phyloP scores from a whole-genome alignment of 1,140 invertebrate genomes.

The Drosophila simulans region DNA sequence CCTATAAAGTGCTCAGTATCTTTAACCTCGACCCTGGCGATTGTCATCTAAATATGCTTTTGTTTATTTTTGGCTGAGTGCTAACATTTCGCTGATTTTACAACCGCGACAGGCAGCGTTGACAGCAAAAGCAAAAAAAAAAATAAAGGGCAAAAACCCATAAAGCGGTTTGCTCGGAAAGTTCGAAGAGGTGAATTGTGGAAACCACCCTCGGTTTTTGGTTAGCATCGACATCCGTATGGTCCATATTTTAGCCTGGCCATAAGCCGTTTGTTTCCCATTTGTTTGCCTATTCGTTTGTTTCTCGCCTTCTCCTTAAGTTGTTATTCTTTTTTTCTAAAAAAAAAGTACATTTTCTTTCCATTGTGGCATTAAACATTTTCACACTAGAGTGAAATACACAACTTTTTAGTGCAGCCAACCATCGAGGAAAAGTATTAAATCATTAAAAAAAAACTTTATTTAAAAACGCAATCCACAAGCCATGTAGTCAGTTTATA shows the following conservation, averaged over 20 bases:
- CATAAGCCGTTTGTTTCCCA: slow-evolving; percentile 53
- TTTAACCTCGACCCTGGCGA: neutral
- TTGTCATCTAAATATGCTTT: neutral
- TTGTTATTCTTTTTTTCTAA: no score
- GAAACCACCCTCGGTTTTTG: slow-evolving; percentile 9
- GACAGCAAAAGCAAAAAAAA: slow-evolving; percentile 22
- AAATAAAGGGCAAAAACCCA: neutral
- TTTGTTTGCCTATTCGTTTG: slow-evolving; percentile 28
- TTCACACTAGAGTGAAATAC: no score
- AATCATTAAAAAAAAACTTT: no score
- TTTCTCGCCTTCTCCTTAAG: neutral
- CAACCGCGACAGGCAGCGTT: slow-evolving; percentile 53
- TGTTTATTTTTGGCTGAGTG: slow-evolving; percentile 6
- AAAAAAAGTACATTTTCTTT: no score
- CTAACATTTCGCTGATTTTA: slow-evolving; percentile 54
- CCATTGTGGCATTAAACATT: no score
- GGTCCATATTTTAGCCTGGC: slow-evolving; percentile 44
- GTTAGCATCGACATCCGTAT: slow-evolving; percentile 3
- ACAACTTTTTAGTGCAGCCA: no score
- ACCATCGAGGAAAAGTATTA: no score
- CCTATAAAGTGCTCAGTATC: neutral
- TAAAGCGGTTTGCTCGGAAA: neutral
- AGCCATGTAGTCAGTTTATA: no score
- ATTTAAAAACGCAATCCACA: no score
- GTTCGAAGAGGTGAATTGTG: slow-evolving; percentile 4